phyloP scores from a whole-genome alignment of 2,888 invertebrate genomes.

The Machimus atricapillus region DNA sequence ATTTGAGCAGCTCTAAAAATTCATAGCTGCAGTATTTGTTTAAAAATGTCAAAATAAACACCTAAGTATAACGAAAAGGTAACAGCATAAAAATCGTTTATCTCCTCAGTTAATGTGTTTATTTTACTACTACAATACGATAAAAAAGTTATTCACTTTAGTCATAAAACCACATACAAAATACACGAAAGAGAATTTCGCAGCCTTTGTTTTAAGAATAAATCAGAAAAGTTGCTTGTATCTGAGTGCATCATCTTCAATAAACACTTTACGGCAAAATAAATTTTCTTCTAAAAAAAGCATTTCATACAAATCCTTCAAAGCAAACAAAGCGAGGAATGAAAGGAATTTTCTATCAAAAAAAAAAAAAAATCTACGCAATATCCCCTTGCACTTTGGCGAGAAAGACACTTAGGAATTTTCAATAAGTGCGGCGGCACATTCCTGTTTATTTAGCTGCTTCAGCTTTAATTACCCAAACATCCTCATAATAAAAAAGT shows the following conservation, averaged over 20 bases:
- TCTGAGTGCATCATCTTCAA: neutral
- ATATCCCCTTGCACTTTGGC: neutral
- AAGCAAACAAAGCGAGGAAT: neutral
- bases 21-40: too few relatives aligned
- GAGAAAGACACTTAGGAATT: neutral
- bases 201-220: neutral
- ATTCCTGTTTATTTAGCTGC: constrained; percentile 31
- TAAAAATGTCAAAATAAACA: too few relatives aligned
- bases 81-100: too few relatives aligned
- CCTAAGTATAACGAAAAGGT: too few relatives aligned
- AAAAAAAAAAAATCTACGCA: neutral
- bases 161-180: neutral
- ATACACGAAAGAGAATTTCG: neutral
- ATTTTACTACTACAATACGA: neutral
- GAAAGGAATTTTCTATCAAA: neutral
- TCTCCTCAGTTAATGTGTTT: neutral
- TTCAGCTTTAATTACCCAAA: constrained; percentile 41
- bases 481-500: constrained; percentile 33
- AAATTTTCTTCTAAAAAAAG: neutral
- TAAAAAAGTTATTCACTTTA: neutral
- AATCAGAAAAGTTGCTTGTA: neutral
- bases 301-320: neutral
- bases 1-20: too few relatives aligned
- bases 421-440: neutral
- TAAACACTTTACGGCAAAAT: neutral